These are phyloP conservation scores for Xenopus petersii DNA, from an alignment of 2,797 vertebrate species.

Conservation along the genomic window DNA sequence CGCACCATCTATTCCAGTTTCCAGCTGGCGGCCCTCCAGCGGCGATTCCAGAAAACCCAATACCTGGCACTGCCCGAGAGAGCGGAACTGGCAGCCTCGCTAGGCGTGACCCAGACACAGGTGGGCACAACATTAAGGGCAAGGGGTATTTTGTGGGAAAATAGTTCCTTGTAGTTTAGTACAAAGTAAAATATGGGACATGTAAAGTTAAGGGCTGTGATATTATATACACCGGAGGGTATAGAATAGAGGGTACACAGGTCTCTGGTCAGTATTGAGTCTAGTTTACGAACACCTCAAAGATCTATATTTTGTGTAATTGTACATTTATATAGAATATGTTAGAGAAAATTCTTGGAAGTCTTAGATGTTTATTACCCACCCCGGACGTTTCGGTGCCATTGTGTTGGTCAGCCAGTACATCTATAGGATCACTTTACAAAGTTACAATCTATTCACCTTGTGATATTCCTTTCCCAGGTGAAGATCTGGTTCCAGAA, in stretches of 20 bases:
- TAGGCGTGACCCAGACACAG: slow-evolving; percentile 97
- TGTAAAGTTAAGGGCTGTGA: neutral
- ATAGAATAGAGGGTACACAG: too few species aligned
- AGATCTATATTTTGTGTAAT: too few species aligned
- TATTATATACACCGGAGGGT: too few species aligned
- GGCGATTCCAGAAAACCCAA: slow-evolving; percentile 95
- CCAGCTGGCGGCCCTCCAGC: slow-evolving; percentile 91
- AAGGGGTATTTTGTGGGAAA: neutral
- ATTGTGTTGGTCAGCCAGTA: too few species aligned
- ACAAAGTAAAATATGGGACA: too few species aligned
- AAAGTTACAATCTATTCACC: too few species aligned
- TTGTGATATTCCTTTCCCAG: slow-evolving; percentile 54
- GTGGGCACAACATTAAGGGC: slow-evolving; percentile 57
- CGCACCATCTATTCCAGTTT: slow-evolving; percentile 97
- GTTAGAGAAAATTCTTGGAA: too few species aligned
- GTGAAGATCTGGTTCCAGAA: slow-evolving; percentile 99
- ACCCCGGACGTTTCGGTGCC: too few species aligned
- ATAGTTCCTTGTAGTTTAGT: too few species aligned
- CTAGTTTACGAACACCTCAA: neutral
- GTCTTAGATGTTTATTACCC: too few species aligned
- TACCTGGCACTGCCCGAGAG: slow-evolving; percentile 93
- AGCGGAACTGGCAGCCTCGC: slow-evolving; percentile 90
- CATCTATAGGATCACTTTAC: too few species aligned
- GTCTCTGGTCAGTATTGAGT: neutral
- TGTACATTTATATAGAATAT: too few species aligned